Conservation (phyloP, 2,888 invertebrate genomes). For the Amblyteles armatorius region DNA sequence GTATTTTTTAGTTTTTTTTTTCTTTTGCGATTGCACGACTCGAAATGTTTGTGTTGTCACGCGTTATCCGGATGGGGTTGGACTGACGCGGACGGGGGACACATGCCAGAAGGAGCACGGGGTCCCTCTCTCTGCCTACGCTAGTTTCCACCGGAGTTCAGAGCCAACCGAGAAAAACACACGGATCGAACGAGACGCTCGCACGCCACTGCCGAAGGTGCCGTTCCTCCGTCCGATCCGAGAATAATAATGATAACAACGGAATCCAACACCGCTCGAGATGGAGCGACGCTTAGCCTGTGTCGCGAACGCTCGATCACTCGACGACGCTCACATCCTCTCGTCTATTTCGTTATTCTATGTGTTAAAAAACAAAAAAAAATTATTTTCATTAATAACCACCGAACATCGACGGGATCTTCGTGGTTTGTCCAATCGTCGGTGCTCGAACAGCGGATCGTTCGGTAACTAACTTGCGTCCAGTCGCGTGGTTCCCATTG, state of each 20-base stretch:
- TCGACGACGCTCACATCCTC: neutral
- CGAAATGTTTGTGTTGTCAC: slow-evolving; percentile 22
- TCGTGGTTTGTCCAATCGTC: neutral
- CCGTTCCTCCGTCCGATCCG: neutral
- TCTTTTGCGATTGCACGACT: neutral
- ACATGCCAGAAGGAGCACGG: slow-evolving; percentile 33
- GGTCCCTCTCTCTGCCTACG: neutral
- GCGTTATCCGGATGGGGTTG: slow-evolving; percentile 7
- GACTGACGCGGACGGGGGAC: slow-evolving; percentile 7
- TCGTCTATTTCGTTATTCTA: neutral
- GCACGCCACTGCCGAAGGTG: neutral
- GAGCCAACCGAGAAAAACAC: neutral
- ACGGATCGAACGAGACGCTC: slow-evolving; percentile 4
- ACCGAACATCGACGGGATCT: neutral
- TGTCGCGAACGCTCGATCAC: neutral
- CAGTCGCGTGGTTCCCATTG: too few relatives aligned
- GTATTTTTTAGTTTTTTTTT: neutral
- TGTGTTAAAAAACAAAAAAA: neutral
- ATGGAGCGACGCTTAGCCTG: neutral
- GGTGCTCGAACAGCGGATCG: neutral
- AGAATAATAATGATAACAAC: neutral
- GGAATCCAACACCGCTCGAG: neutral
- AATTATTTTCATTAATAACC: neutral
- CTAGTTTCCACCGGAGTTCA: neutral
- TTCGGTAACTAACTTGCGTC: neutral